phyloP scores from a whole-genome alignment of 2,113 vertebrate species.

The Leptocoma aspasia region DNA sequence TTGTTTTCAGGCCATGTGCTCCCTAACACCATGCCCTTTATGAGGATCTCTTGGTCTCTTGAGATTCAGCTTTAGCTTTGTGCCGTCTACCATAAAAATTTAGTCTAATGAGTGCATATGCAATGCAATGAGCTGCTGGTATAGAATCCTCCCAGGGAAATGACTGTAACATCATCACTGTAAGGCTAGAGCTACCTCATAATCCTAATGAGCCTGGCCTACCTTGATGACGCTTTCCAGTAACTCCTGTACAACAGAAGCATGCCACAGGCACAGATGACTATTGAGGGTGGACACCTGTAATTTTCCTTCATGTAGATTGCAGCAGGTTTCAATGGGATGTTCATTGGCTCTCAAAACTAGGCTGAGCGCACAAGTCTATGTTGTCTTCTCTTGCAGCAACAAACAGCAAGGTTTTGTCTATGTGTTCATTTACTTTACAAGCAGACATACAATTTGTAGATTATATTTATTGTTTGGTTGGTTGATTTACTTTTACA shows the following conservation, averaged over 20 bases:
- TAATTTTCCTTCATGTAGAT: neutral
- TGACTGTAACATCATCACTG: neutral
- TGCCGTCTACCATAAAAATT: neutral
- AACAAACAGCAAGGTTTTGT: neutral
- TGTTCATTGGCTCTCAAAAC: neutral
- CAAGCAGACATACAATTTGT: neutral
- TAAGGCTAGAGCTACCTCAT: neutral
- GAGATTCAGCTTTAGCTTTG: neutral
- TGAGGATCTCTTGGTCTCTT: neutral
- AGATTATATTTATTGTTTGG: neutral
- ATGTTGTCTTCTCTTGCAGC: neutral
- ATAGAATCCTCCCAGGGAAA: neutral
- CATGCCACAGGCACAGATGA: neutral
- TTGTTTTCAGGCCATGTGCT: neutral
- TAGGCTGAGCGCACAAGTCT: neutral
- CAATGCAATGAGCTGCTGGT: rapidly evolving
- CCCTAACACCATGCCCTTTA: neutral
- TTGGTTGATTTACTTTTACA: neutral
- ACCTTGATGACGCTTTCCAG: neutral
- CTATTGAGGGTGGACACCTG: rapidly evolving
- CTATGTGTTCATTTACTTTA: neutral
- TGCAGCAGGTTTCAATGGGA: neutral
- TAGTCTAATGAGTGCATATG: rapidly evolving
- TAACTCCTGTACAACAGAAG: neutral
- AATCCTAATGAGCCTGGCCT: neutral